Conservation (phyloP, 2,888 invertebrate genomes). For the Morpho deidamia region DNA sequence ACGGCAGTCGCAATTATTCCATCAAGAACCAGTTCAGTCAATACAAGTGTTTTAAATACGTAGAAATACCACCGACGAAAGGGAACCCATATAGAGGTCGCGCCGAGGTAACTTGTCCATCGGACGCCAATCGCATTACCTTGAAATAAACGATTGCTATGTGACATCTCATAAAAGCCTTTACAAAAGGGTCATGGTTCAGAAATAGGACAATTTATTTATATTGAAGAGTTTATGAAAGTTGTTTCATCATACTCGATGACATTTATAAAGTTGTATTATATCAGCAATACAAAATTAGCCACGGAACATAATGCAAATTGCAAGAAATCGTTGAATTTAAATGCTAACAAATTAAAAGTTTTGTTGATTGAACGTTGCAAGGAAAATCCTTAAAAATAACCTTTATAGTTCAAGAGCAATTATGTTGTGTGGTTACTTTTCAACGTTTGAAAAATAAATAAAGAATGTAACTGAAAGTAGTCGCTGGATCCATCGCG, state of each 20-base stretch:
- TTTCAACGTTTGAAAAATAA: too few relatives aligned
- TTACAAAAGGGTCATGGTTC: neutral
- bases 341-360: too few relatives aligned
- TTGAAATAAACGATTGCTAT: constrained; percentile 56
- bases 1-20: constrained; percentile 30
- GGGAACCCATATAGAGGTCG: constrained; percentile 52
- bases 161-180: constrained; percentile 31
- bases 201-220: neutral
- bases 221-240: neutral
- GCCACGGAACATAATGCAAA: too few relatives aligned
- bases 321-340: too few relatives aligned
- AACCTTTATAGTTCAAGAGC: too few relatives aligned
- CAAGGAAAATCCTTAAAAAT: too few relatives aligned
- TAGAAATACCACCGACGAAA: constrained; percentile 58
- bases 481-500: too few relatives aligned
- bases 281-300: too few relatives aligned
- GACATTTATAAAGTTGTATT: neutral
- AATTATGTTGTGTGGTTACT: too few relatives aligned
- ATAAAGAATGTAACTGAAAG: too few relatives aligned
- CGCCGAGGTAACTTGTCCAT: constrained; percentile 58
- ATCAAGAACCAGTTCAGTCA: constrained; percentile 41
- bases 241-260: neutral
- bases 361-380: too few relatives aligned
- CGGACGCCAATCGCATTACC: constrained; percentile 47
- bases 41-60: constrained; percentile 30